Percentiles rank a stretch among this genome's conserved stretches.
Conservation (phyloP, 53 echinoderm and acorn worm species). For the Paracentrotus lividus region DNA sequence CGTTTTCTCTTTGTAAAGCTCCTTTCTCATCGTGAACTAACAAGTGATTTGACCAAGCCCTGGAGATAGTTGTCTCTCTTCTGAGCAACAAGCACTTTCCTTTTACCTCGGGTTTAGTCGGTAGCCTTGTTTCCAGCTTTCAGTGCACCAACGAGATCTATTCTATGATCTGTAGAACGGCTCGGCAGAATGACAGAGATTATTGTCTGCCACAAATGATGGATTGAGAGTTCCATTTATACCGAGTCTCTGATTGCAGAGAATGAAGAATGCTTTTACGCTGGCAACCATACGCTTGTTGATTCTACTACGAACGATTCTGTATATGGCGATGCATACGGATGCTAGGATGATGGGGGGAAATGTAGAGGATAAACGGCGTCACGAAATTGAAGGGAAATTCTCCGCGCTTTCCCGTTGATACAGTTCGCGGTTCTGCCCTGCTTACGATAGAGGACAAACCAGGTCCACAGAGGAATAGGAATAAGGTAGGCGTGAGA, state of each 20-base stretch:
- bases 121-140: not conserved
- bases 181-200: not conserved
- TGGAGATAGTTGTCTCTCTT: not conserved
- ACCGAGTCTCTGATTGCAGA: no score
- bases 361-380: constrained; percentile 69
- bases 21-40: not conserved
- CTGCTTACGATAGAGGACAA: constrained; percentile 44
- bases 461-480: constrained; percentile 65
- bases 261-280: not conserved
- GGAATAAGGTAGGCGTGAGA: constrained; percentile 72
- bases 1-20: not conserved
- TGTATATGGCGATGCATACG: constrained; percentile 62
- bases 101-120: not conserved
- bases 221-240: not conserved
- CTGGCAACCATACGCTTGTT: not conserved
- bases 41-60: no score
- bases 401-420: constrained; percentile 33
- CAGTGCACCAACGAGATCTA: not conserved
- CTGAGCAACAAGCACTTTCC: not conserved
- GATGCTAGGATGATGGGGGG: constrained; percentile 70
- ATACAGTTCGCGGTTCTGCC: constrained; percentile 63
- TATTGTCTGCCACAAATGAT: not conserved
- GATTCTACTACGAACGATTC: constrained; percentile 15
- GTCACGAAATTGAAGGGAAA: constrained; percentile 65
- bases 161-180: not conserved